Conservation (phyloP, 2,113 vertebrate species). For the Athene cunicularia region DNA sequence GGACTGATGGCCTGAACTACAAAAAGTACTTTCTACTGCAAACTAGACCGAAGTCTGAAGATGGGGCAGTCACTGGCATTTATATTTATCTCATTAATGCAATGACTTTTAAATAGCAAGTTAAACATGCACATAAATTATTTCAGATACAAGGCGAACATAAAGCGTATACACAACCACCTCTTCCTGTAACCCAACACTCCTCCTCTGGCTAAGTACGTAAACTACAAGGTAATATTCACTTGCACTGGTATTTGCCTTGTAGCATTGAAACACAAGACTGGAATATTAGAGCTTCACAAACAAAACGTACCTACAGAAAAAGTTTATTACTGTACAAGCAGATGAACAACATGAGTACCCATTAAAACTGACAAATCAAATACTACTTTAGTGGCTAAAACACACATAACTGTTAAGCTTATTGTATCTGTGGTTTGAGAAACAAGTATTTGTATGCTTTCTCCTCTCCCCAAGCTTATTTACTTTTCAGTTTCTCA, state of each 20-base stretch:
- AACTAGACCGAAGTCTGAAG: background rate
- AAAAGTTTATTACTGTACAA: background rate
- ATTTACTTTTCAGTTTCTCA: background rate
- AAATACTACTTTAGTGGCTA: background rate
- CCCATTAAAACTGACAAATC: background rate
- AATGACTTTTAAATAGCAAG: background rate
- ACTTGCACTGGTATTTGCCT: background rate
- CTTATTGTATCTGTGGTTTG: background rate
- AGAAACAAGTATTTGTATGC: background rate
- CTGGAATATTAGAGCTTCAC: background rate
- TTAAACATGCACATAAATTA: background rate
- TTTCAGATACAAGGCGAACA: slow-evolving; percentile 5
- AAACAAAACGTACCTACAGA: background rate
- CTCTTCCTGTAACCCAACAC: slow-evolving; percentile 11
- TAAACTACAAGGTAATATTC: background rate
- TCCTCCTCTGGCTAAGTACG: background rate
- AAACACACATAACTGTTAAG: background rate
- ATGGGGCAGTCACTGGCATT: background rate
- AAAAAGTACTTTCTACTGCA: background rate
- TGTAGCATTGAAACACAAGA: background rate
- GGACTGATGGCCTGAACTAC: background rate
- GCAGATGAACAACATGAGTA: background rate
- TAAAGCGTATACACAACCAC: background rate
- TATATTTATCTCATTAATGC: background rate
- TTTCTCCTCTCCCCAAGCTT: background rate